Evolutionary conservation across 2,113 vertebrate species (phyloP), one percentile per base, ranked within the genome.

Genomic region (Thalassarche chlororhynchos): DNA sequence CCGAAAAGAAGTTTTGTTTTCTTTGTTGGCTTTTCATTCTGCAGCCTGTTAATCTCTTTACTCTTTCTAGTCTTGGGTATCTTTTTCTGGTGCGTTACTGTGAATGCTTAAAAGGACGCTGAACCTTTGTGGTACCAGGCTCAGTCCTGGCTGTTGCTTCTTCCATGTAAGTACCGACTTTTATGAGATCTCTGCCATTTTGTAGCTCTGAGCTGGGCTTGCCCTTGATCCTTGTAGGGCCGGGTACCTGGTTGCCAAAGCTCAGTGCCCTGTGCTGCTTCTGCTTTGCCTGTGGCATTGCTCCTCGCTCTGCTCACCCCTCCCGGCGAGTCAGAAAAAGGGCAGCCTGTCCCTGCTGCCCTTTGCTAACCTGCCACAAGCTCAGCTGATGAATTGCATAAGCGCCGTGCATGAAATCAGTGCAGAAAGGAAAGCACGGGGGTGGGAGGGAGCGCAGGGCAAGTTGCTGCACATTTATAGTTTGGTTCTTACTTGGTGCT

Each of bases 341-440:
- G 78, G 46, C 92, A 92, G 69, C 28, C 8, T 54, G 57, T 38
- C 46, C 18, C 16, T 42, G 66, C 52, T 57, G 78, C 82, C 75
- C 71, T 83, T 80, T 77, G 78, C 87, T 80, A 82, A 84, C 85
- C 55, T 84, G 42, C 71, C 60, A 42, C 47, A 36, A 14, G 57
- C 66, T 93, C 84, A 71, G 93, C 76, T 84, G 92, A 81, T 92
- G 42, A 81, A 64, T 90, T 90, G 62, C n/a, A 1, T 90, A 89
- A 89, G 68, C 2, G 3, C 52, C 1, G n/a, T 16, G 60, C 1
- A 0, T 75, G 85, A 92, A 94, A 97, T 89, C 38, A 21, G 76
- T 42, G 79, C 46, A 42, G 49, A 76, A 47, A 49, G 47, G 51
- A 54, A 51, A 75, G 58, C 14, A 6, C 1, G 2, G 68, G n/a